phyloP scores from a whole-genome alignment of 2,797 vertebrate genomes.

The Mormyrus hasselquistii region DNA sequence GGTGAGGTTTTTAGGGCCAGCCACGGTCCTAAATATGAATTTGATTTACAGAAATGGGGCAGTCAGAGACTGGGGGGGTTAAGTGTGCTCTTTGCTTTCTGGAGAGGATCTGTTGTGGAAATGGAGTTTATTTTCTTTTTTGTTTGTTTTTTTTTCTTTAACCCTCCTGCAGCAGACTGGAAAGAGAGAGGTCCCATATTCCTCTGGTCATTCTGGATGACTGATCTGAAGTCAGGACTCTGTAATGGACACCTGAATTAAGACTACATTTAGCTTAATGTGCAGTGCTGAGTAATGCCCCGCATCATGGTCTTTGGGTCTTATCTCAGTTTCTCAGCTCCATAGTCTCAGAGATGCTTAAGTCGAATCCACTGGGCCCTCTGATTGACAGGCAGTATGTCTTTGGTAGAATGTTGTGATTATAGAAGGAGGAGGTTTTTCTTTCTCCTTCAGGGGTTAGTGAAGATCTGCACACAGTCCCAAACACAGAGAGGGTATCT shows the following conservation, averaged over 20 bases:
- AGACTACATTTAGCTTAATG: not conserved
- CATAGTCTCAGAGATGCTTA: not conserved
- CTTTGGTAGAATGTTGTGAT: not conserved
- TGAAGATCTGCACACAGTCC: not conserved
- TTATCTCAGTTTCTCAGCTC: not conserved
- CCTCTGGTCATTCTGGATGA: not conserved
- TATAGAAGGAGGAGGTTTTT: not conserved
- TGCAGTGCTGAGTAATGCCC: not conserved
- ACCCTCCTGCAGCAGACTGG: not conserved
- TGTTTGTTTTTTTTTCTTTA: not conserved
- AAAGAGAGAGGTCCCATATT: not conserved
- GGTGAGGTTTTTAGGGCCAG: not conserved
- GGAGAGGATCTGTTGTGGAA: not conserved
- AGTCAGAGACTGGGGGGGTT: not conserved
- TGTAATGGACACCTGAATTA: not conserved
- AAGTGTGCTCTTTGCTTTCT: not conserved
- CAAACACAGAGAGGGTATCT: not conserved
- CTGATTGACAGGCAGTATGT: not conserved
- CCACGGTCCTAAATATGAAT: not conserved
- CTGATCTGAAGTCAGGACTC: not conserved
- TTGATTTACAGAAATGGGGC: not conserved
- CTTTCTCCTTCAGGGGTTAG: not conserved
- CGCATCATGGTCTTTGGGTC: not conserved
- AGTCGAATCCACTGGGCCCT: not conserved
- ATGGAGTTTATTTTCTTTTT: not conserved